Evolutionary conservation across 2,888 invertebrate genomes (phyloP), one percentile per base, ranked within the genome.

Genomic region (Campoplex capitator): DNA sequence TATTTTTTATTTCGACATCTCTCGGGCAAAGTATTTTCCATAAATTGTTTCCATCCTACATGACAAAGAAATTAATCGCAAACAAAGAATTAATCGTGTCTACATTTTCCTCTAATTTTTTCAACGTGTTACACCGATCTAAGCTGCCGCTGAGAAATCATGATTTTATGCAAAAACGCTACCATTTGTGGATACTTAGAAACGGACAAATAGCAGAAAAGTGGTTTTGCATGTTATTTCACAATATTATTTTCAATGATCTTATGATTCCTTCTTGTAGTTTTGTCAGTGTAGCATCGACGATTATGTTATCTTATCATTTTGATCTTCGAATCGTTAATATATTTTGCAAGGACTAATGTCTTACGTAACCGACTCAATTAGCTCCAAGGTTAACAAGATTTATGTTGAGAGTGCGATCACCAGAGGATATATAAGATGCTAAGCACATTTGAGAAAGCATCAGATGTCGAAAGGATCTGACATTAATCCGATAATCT

Each of bases 351-450:
- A 16, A 62, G 32, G 32, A 62, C 62, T 62, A 62, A 62, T 32
- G 32, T 32, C 16, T 13, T 9, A 16, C 6, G 62, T 13, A 32
- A 62, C 1, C 32, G 62, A 32, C 62, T 62, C 32, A 32, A 42
- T 38, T 16, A 3, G 35, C 67, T 42, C 9, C n/a, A 71, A 71
- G 71, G 71, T 48, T 71, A 71, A 51, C 71, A 51, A n/a, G 56
- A 35, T 38, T 56, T 9, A 11, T 32, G 32, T 7, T 13, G 32
- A 62, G 48, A 62, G 75, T 56, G 75, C 45, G 75, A 48, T 35
- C 56, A 13, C 28, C 28, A 8, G 28, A 32, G 11, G 28, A 70
- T 80, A 80, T 84, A 84, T 70, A 80, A 79, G 62, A 67, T 38
- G 75, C 54, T 16, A 2, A 62, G 38, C 23, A 28, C n/a, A 38